Percentiles rank a stretch among this genome's conserved stretches.
Conservation (phyloP, 2,797 vertebrate species). For the Molossus alvarezi region DNA sequence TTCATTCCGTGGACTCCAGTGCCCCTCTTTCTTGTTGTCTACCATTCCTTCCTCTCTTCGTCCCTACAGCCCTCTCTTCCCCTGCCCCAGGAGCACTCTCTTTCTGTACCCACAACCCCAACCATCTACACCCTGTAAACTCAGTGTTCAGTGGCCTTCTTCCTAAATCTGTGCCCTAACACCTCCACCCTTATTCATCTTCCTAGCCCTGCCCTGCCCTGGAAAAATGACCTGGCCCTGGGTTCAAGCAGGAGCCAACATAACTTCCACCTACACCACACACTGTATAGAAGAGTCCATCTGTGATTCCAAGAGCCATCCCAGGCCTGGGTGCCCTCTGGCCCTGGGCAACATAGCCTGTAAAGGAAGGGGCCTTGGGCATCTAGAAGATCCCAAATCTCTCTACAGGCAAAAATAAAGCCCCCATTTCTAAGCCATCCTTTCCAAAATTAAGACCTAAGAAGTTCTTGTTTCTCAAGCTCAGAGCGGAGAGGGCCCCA, state of each 20-base stretch:
- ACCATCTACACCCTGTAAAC: background rate
- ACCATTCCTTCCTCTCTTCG: background rate
- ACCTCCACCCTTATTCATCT: background rate
- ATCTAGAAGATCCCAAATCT: background rate
- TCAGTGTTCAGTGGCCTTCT: background rate
- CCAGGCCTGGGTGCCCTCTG: background rate
- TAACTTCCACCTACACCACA: background rate
- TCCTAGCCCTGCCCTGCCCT: background rate
- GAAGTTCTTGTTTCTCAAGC: background rate
- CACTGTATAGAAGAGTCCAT: background rate
- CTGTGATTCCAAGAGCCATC: background rate
- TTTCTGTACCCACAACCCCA: background rate
- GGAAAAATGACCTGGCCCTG: background rate
- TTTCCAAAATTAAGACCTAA: slow-evolving; percentile 60
- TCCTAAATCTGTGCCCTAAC: background rate
- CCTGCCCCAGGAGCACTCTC: too few species aligned
- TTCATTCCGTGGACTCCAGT: background rate
- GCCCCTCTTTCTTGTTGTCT: background rate
- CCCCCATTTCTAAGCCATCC: background rate
- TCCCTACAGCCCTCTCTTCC: background rate
- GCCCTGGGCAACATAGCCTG: background rate
- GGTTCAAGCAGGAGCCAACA: slow-evolving; percentile 1
- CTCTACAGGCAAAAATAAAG: background rate
- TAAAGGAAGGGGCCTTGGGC: background rate
- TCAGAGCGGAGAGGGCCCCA: background rate